phyloP scores from a whole-genome alignment of 2,888 invertebrate genomes.

The Drosophila merina region DNA sequence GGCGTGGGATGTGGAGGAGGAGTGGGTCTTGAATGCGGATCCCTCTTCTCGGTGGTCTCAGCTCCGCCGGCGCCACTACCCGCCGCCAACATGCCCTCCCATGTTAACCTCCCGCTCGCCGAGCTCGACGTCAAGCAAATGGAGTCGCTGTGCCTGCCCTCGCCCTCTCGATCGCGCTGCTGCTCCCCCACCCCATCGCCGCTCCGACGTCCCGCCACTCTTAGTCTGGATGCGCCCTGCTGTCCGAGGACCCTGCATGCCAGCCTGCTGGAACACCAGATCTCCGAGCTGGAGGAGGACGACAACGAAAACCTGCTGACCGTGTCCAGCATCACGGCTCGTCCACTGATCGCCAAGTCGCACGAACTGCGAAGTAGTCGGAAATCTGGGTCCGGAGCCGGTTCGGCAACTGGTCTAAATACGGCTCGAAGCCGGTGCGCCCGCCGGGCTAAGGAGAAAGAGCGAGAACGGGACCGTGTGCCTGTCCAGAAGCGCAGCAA shows the following conservation, averaged over 20 bases:
- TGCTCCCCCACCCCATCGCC: conserved; percentile 75
- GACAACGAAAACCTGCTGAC: conserved; percentile 90
- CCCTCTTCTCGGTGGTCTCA: conserved; percentile 88
- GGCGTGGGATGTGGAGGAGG: conserved; percentile 2
- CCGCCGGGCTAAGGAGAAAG: conserved; percentile 55
- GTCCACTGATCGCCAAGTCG: conserved; percentile 89
- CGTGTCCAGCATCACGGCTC: conserved; percentile 89
- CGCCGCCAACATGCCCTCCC: conserved; percentile 57
- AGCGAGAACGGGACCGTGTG: conserved; percentile 46
- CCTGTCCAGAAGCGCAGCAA: conserved; percentile 50
- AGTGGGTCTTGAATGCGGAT: conserved; percentile 83
- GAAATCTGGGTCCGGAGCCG: conserved; percentile 47
- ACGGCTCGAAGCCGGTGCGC: conserved; percentile 62
- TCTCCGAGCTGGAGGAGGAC: conserved; percentile 86
- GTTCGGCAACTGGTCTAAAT: conserved; percentile 31
- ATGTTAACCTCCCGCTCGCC: conserved; percentile 82
- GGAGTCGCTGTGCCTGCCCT: conserved; percentile 67
- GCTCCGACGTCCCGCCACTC: conserved; percentile 84
- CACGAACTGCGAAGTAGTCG: conserved; percentile 85
- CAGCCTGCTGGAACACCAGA: conserved; percentile 84
- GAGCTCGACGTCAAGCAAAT: conserved; percentile 82
- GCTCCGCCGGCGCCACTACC: conserved; percentile 85
- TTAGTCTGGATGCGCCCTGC: conserved; percentile 84
- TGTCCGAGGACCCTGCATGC: conserved; percentile 83
- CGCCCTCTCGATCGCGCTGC: conserved; percentile 46